These are phyloP conservation scores for Dexiosoma caninum DNA, from an alignment of 2,888 invertebrate genomes.

Conservation along the genomic window DNA sequence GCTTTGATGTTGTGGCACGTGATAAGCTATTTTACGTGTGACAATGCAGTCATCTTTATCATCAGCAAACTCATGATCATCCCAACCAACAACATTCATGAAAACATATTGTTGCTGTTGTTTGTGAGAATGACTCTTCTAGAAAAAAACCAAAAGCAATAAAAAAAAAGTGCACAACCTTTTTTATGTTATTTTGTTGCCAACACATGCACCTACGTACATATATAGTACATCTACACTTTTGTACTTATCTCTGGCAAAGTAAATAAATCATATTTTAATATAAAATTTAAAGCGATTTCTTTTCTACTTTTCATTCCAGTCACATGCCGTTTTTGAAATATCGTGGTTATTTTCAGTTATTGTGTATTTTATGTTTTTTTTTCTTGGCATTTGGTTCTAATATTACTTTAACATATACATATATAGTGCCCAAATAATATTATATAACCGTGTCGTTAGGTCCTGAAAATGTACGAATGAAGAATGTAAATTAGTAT, in stretches of 20 bases:
- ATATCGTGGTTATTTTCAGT: not conserved
- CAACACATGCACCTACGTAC: too few species aligned
- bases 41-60: constrained; percentile 61
- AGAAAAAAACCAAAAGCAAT: not conserved
- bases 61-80: constrained; percentile 4
- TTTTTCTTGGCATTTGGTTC: too few species aligned
- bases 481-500: too few species aligned
- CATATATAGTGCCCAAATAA: too few species aligned
- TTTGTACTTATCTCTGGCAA: too few species aligned
- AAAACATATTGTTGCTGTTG: not conserved
- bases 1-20: constrained; percentile 68
- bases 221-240: too few species aligned
- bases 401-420: too few species aligned
- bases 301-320: not conserved
- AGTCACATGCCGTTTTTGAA: not conserved
- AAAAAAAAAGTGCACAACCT: not conserved
- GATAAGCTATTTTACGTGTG: constrained; percentile 72
- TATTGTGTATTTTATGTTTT: too few species aligned
- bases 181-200: not conserved
- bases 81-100: not conserved
- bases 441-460: too few species aligned
- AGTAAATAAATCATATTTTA: not conserved
- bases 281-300: not conserved
- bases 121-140: not conserved
- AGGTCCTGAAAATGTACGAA: too few species aligned